These are phyloP conservation scores for Drosophila sucinea DNA, from an alignment of 1,140 invertebrate genomes.

Conservation along the genomic window DNA sequence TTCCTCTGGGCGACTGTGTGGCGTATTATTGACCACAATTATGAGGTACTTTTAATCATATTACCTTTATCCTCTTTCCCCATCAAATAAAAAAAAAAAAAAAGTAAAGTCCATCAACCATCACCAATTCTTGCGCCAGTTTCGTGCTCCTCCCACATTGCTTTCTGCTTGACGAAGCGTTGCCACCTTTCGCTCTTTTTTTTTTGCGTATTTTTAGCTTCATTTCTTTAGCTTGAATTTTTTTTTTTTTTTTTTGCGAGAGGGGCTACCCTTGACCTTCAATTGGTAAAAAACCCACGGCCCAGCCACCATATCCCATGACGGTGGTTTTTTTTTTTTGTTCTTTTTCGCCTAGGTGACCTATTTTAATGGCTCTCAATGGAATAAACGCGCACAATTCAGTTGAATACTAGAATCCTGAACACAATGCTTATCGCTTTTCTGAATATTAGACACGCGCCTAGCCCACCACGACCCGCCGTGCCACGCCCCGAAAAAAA, in stretches of 20 bases:
- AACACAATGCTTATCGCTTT: conserved; percentile 68
- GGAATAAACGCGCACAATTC: conserved; percentile 64
- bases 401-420: conserved; percentile 26
- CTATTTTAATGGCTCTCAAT: conserved; percentile 75
- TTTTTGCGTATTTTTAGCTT: conserved; percentile 29
- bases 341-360: conserved; percentile 52
- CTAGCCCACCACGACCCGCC: conserved; percentile 21
- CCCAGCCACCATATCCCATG: not conserved
- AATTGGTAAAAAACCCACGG: not conserved
- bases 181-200: conserved; percentile 43
- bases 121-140: not conserved
- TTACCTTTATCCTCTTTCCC: conserved; percentile 48
- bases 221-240: conserved; percentile 37
- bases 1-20: not conserved
- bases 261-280: conserved; percentile 68
- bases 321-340: not conserved
- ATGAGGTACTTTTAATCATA: conserved; percentile 79
- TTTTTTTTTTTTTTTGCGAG: conserved; percentile 7
- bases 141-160: conserved; percentile 8
- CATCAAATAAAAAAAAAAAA: not conserved
- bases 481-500: not conserved
- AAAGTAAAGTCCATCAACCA: not conserved
- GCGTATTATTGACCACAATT: conserved; percentile 66
- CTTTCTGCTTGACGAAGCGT: conserved; percentile 55
- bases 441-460: conserved; percentile 64